A percentile compares a stretch with the other conserved stretches of the same genome.
These are phyloP conservation scores for Ciconia nigra DNA, from an alignment of 2,797 vertebrate species.

Conservation along the genomic window DNA sequence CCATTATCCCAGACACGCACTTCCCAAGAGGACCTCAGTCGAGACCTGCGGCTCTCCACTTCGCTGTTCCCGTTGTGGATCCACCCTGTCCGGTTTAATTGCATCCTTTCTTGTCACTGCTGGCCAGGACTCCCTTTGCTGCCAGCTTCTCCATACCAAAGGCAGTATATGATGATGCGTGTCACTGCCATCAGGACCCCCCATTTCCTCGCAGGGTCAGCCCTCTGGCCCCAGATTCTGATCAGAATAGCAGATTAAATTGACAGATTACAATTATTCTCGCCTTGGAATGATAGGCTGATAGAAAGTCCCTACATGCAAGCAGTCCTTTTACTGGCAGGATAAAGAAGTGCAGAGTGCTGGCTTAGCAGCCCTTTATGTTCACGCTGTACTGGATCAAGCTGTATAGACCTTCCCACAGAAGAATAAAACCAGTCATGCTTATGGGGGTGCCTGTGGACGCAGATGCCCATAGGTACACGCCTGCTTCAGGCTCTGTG, in stretches of 20 bases:
- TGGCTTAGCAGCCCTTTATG: neutral
- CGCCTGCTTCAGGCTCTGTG: neutral
- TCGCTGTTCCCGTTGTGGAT: neutral
- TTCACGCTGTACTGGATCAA: neutral
- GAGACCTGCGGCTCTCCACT: neutral
- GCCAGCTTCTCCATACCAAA: neutral
- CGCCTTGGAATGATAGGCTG: neutral
- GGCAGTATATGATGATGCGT: neutral
- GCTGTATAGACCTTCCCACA: neutral
- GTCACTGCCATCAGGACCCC: neutral
- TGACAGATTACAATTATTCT: neutral
- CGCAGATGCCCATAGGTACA: rapidly evolving
- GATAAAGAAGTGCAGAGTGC: too few species aligned
- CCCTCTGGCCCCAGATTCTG: neutral
- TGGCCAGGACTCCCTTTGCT: neutral
- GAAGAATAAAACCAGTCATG: neutral
- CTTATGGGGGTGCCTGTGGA: neutral
- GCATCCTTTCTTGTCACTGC: neutral
- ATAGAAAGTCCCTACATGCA: neutral
- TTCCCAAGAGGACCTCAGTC: neutral
- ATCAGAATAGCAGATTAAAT: neutral
- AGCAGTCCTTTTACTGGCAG: neutral
- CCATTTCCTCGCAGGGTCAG: neutral
- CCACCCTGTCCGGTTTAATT: neutral
- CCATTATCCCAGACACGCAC: neutral